A percentile compares a stretch with the other conserved stretches of the same genome.
These are phyloP conservation scores for Caracal caracal DNA, from an alignment of 2,113 vertebrate genomes.

Conservation along the genomic window DNA sequence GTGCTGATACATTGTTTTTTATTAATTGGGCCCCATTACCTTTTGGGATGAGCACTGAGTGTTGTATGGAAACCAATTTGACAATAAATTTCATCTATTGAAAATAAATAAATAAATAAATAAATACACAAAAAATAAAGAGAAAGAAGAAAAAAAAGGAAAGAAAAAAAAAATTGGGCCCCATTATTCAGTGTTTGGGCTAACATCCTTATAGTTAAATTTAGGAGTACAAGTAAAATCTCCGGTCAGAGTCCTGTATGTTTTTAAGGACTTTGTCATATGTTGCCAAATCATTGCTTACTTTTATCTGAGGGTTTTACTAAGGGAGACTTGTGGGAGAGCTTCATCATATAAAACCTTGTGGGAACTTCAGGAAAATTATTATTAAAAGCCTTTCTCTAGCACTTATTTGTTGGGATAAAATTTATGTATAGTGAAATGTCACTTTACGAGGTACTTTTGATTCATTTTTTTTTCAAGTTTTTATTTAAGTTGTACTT, in stretches of 20 bases:
- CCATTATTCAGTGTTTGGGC: background rate
- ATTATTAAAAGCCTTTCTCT: background rate
- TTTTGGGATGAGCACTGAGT: no score
- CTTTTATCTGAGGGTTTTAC: background rate
- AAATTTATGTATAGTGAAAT: background rate
- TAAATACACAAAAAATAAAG: no score
- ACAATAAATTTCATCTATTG: no score
- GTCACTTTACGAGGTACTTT: background rate
- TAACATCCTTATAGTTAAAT: background rate
- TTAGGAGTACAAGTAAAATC: background rate
- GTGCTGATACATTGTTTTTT: background rate
- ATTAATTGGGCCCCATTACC: background rate
- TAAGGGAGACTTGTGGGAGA: background rate
- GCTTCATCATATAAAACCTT: background rate
- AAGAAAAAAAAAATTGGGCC: background rate
- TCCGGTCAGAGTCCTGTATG: background rate
- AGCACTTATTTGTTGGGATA: background rate
- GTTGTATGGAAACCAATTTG: no score
- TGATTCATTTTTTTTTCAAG: background rate
- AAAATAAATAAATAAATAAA: no score
- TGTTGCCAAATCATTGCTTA: background rate
- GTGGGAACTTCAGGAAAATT: background rate
- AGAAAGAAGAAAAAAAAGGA: no score
- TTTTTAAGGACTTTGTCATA: background rate
- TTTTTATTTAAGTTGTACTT: background rate